phyloP scores from a whole-genome alignment of 2,113 vertebrate species.

The Nyctibius bracteatus region DNA sequence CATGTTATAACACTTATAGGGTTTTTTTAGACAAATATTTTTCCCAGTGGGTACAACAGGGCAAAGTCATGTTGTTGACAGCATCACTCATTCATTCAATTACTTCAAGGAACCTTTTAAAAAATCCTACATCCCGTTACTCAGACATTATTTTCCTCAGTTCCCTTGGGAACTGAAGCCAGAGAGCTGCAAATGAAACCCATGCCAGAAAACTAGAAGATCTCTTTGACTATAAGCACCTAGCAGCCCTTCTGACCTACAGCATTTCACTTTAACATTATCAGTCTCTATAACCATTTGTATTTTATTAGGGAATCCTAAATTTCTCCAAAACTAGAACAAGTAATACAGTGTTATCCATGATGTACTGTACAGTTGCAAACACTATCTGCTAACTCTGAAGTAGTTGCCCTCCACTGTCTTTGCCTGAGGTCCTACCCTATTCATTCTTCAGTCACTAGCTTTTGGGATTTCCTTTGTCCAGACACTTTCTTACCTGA shows the following conservation, averaged over 20 bases:
- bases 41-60: neutral
- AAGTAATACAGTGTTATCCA: neutral
- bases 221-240: neutral
- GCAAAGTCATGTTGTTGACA: neutral
- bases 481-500: neutral
- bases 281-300: neutral
- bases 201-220: neutral
- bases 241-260: neutral
- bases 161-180: neutral
- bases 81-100: neutral
- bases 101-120: neutral
- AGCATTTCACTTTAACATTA: neutral
- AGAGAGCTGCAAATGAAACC: accelerated
- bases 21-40: neutral
- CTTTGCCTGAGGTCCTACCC: neutral
- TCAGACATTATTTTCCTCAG: neutral
- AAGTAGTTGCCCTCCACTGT: neutral
- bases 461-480: neutral
- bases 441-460: neutral
- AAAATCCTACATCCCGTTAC: neutral
- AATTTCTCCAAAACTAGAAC: neutral
- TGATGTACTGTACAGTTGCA: neutral
- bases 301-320: neutral
- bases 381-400: neutral
- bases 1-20: neutral